Base-by-base conservation (phyloP, 2,888 invertebrate genomes). In the Sphecodes monilicornis region DNA sequence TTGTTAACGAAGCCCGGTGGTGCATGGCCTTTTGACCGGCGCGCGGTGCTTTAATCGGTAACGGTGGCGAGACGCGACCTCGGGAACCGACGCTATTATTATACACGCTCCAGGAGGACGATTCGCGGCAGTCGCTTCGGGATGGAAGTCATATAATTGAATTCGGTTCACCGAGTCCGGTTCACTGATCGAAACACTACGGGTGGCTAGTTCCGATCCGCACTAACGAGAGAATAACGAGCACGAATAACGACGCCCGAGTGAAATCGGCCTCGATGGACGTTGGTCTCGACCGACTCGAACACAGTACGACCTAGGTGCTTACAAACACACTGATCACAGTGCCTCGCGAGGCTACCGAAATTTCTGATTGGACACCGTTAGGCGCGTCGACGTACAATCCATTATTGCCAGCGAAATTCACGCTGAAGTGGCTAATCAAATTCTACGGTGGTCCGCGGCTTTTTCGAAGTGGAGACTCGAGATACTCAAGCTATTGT, bases 81-180 rank as follows among this genome's bases (percentile, higher is more conserved):
- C 60, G 60, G 29, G 29, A 29, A 60, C 57, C 64, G 70, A 32
- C 71, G 72, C 78, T 80, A 84, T 87, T 82, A 87, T 88, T 89
- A 89, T 87, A 86, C 84, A 86, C 83, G 85, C 76, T 85, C 60
- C 78, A 68, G 68, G 36, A 64, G 90, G 84, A 85, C 85, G 81
- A 81, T 78, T 82, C 87, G 81, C 81, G 77, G 84, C 75, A 81
- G 79, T 86, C 90, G 90, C 82, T 90, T 90, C 83, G 88, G 86
- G 50, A 76, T 66, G 76, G 87, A 87, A 90, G 86, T 91, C 89
- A 89, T 90, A 91, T 92, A 91, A 92, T 92, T 91, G 90, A 92
- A 92, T 92, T 91, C 91, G 89, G 91, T 91, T 91, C 90, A 89
- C 87, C 88, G 91, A 89, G 88, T 87, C 83, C 88, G 85, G 89